Evolutionary conservation across 2,888 invertebrate species (phyloP), one percentile per base, ranked within the genome.

Genomic region (Bibio marci): DNA sequence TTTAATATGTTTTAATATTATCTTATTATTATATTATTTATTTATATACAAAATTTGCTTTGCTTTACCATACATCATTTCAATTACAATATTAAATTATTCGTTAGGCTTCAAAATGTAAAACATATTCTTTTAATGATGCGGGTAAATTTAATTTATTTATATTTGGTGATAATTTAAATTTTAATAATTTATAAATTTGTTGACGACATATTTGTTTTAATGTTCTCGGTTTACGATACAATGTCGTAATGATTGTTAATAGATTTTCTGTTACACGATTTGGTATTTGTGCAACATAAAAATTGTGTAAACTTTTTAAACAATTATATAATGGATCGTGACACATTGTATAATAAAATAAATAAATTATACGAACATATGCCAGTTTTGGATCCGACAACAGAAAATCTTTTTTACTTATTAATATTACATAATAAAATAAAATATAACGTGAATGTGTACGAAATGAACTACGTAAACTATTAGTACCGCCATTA

Each of bases 171-270:
- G 75, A 76, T 38, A 80, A 65, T 50, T 71, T 67, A 35, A 74
- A 63, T 43, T 69, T 65, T 44, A 81, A 56, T 37, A 76, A 68
- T 49, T 72, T 71, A 54, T 79, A 78, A 44, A 82, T 78, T 46
- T 69, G 65, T 37, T 78, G 72, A 15, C 81, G 66, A 32, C 76
- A 68, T 43, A 79, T 70, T 57, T 80, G 79, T 53, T 79, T 78
- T n/a, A 82, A 63, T 44, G 70, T 71, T 32, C 80, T 64, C 10
- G 81, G 80, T 44, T 68, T 65, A 28, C 73, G 71, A 49, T 73
- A 71, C 46, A 80, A 58, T 38, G 70, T 66, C 47, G 73, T 69
- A 46, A 80, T 68, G 26, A 76, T 59, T 43, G 66, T 63, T 43
- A 73, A 71, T 32, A 77, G 63, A 47, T 71, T 70, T 55, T 72